Conservation (phyloP, 2,113 vertebrate species). For the Brienomyrus longianalis region DNA sequence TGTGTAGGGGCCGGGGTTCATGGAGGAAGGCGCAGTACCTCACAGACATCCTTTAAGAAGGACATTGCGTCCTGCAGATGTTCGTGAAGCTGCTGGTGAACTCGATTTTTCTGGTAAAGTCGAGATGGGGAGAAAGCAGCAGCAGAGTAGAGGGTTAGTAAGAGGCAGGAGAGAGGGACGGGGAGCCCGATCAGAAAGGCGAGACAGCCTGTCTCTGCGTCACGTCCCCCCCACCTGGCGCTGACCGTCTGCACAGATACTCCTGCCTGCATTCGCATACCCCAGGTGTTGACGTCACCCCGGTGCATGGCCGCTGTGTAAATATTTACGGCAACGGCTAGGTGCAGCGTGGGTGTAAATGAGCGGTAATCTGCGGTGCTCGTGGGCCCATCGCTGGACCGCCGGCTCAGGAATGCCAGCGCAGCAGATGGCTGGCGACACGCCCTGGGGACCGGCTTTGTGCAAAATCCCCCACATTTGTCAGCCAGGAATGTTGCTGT, state of each 20-base stretch:
- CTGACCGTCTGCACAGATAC: neutral
- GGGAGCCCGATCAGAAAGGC: neutral
- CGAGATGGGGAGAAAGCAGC: conserved; percentile 74
- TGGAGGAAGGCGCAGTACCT: conserved; percentile 75
- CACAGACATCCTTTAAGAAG: conserved; percentile 99
- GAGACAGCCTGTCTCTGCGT: neutral
- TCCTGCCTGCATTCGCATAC: neutral
- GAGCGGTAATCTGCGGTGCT: neutral
- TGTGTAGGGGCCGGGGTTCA: neutral
- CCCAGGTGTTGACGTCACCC: neutral
- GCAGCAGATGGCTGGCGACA: conserved; percentile 79
- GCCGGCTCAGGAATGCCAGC: conserved; percentile 69
- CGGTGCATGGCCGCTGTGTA: neutral
- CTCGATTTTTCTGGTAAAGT: conserved; percentile 97
- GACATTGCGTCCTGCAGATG: conserved; percentile 99
- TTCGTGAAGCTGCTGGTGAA: conserved; percentile 99
- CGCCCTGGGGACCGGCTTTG: conserved; percentile 59
- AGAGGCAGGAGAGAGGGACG: neutral
- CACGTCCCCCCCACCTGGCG: neutral
- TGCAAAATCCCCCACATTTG: conserved; percentile 38
- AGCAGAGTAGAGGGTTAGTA: conserved; percentile 62
- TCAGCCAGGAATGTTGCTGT: conserved; percentile 66
- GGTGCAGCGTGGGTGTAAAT: neutral
- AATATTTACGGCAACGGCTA: neutral
- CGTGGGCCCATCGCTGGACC: conserved; percentile 23